Evolutionary conservation across 2,888 invertebrate species (phyloP).

Genomic region (Sphaerophoria rueppellii): DNA sequence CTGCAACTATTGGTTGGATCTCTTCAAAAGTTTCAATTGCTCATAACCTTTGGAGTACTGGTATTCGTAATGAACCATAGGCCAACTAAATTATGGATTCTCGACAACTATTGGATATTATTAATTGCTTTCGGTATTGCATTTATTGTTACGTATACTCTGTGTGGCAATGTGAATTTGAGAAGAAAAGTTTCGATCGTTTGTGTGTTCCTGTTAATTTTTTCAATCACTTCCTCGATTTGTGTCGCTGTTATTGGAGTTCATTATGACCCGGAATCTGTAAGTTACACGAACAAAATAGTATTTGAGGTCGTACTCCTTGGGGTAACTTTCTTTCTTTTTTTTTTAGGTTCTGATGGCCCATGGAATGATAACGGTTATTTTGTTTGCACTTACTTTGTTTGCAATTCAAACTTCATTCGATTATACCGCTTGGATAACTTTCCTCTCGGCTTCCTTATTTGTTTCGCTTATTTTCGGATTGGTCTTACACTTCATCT

Average conservation of each 20-base stretch:
- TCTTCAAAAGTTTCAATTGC: constrained; percentile 87
- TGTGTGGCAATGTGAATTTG: constrained; percentile 93
- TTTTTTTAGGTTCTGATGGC: constrained; percentile 88
- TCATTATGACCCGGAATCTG: constrained; percentile 85
- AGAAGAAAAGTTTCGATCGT: constrained; percentile 93
- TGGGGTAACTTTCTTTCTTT: constrained; percentile 16
- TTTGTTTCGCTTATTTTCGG: constrained; percentile 91
- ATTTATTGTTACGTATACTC: constrained; percentile 80
- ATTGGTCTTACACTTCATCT: constrained; percentile 85
- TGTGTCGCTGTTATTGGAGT: constrained; percentile 85
- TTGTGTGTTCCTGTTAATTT: constrained; percentile 92
- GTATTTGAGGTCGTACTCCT: not conserved
- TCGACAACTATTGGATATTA: constrained; percentile 74
- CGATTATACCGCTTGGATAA: constrained; percentile 92
- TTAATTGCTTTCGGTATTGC: constrained; percentile 75
- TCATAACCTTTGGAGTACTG: constrained; percentile 90
- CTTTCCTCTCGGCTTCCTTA: constrained; percentile 88
- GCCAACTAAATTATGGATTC: constrained; percentile 85
- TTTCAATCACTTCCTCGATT: constrained; percentile 92
- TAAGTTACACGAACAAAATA: constrained; percentile 79
- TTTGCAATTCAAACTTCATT: constrained; percentile 96
- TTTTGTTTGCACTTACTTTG: constrained; percentile 92
- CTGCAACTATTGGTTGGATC: constrained; percentile 4
- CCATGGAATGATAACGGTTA: constrained; percentile 91
- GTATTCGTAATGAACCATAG: constrained; percentile 87